Percentiles rank a stretch among this genome's conserved stretches.
phyloP scores from a whole-genome alignment of 2,888 invertebrate species.

The Xanthorhoe spadicearia region DNA sequence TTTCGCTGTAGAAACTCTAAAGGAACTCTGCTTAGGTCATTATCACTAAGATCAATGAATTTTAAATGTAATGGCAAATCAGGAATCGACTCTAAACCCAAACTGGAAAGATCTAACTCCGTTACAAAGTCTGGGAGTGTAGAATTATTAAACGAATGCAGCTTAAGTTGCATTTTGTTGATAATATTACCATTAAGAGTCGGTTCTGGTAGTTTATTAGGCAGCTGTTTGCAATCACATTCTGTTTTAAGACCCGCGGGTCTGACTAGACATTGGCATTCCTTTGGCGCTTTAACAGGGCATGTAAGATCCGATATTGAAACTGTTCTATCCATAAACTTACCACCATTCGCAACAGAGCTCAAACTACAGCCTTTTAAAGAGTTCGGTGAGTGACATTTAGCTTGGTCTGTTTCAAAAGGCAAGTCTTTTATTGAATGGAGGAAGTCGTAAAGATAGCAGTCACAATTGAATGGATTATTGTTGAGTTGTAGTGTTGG shows the following conservation, averaged over 20 bases:
- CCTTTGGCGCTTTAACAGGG: constrained; percentile 9
- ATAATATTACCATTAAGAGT: background rate
- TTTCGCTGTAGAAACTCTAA: constrained; percentile 18
- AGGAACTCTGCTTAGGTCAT: constrained; percentile 22
- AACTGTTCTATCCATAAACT: constrained; percentile 1
- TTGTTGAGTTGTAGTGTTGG: constrained; percentile 24
- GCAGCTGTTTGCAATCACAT: constrained; percentile 17
- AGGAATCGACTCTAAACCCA: constrained; percentile 14
- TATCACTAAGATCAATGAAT: constrained; percentile 36
- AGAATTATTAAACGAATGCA: background rate
- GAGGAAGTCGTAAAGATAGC: constrained; percentile 31
- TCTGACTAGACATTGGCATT: constrained; percentile 27
- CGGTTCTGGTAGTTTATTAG: constrained; percentile 24
- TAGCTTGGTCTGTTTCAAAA: constrained; percentile 16
- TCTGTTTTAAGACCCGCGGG: constrained; percentile 29
- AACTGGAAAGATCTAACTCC: constrained; percentile 10
- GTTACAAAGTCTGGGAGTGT: constrained; percentile 21
- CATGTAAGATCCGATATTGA: constrained; percentile 27
- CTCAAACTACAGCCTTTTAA: constrained; percentile 12
- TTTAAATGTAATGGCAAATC: constrained; percentile 17
- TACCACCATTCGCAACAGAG: constrained; percentile 2
- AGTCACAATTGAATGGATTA: constrained; percentile 46
- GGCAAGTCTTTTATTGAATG: constrained; percentile 10
- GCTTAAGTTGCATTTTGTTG: constrained; percentile 16
- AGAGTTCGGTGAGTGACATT: constrained; percentile 26